phyloP scores from a whole-genome alignment of 2,888 invertebrate species.

The Melangyna quadrimaculata region DNA sequence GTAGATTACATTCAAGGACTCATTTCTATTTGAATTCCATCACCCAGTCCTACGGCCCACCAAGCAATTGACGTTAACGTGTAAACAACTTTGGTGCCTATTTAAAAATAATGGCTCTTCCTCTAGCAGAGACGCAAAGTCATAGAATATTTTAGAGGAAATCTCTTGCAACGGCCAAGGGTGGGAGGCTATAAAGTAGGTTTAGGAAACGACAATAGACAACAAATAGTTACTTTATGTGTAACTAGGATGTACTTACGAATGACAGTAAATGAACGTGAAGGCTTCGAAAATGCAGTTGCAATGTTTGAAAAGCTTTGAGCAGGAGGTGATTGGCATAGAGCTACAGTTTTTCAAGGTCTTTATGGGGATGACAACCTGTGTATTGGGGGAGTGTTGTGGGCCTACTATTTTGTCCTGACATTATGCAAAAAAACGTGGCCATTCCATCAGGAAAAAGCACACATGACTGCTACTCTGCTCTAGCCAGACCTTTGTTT shows the following conservation, averaged over 20 bases:
- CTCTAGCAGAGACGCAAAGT: not conserved
- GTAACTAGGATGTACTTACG: not conserved
- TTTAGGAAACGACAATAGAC: no score
- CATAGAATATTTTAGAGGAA: not conserved
- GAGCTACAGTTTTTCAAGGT: constrained; percentile 50
- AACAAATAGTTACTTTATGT: no score
- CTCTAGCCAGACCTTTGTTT: constrained; percentile 54
- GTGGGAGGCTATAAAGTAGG: not conserved
- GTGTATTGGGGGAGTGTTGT: not conserved
- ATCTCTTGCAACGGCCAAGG: not conserved
- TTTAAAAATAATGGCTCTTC: constrained; percentile 34
- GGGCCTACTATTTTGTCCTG: not conserved
- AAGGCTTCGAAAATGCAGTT: constrained; percentile 36
- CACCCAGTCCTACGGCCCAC: not conserved
- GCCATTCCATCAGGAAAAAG: constrained; percentile 32
- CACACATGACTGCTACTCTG: constrained; percentile 8
- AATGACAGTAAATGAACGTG: not conserved
- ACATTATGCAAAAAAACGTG: constrained; percentile 32
- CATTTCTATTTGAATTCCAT: not conserved
- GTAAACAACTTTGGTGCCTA: constrained; percentile 46
- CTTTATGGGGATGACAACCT: constrained; percentile 24
- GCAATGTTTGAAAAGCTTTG: constrained; percentile 6
- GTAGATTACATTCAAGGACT: constrained; percentile 1
- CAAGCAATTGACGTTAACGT: constrained; percentile 14
- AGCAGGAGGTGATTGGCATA: constrained; percentile 57